Base-by-base conservation (phyloP, 2,113 vertebrate genomes). In the Rutilus rutilus region DNA sequence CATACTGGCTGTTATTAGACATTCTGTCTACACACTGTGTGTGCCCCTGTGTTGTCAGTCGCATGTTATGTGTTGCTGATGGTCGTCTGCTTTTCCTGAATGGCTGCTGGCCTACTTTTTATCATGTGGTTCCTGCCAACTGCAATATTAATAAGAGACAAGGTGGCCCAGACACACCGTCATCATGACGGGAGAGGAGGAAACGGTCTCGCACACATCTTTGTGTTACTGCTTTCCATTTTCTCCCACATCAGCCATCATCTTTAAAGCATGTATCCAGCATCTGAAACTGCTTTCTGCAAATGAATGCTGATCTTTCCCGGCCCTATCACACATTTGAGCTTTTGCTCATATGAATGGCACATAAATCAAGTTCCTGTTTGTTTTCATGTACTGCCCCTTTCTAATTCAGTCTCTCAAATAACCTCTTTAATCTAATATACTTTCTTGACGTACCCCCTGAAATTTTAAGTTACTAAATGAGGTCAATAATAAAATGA, bases 61-160 rank as follows among this genome's bases (percentile, higher is more conserved):
- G 15, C 27, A 19, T 78, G 60, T 36, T n/a, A 21, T 47, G 9
- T 62, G 81, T 8, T 33, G 62, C 42, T 42, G 84, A 45, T 78
- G 59, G 27, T 85, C 50, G 7, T 78, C 60, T 52, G 33, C 23
- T 65, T 78, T 69, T 52, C 27, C 47, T 65, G 80, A 85, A 78
- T 54, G 52, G 65, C 89, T 79, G 85, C 85, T 92, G 92, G 89
- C 93, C 93, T 92, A 92, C 89, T 93, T 94, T 92, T 88, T 89
- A 84, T 62, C 78, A 84, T 78, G 67, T 76, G 85, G 54, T 76
- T 64, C 87, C 59, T 78, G 85, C 75, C 89, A 90, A 83, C 89
- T 94, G 91, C 93, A 94, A 94, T 93, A 94, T 94, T 94, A 87
- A 94, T 93, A 87, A 89, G 89, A 90, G 89, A 92, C 88, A 88